phyloP scores from a whole-genome alignment of 2,113 vertebrate species.

The Neolamprologus hecqui region DNA sequence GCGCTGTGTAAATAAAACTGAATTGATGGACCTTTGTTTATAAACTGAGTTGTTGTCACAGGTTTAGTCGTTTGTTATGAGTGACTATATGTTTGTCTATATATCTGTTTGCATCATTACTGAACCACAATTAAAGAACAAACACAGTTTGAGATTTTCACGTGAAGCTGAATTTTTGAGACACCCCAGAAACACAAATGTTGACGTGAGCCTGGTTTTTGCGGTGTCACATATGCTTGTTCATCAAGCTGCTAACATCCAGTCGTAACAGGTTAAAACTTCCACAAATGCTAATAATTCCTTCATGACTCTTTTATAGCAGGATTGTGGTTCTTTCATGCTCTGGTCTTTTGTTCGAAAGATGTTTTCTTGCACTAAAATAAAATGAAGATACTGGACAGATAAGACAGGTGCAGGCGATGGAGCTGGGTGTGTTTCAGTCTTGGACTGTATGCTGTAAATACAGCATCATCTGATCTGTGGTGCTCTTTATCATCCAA shows the following conservation, averaged over 20 bases:
- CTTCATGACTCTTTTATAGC: background rate
- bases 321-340: background rate
- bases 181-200: background rate
- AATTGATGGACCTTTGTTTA: background rate
- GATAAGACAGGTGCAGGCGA: background rate
- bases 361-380: background rate
- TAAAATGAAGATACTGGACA: background rate
- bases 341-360: background rate
- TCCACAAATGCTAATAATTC: background rate
- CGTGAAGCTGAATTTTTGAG: background rate
- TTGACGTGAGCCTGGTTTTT: background rate
- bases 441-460: background rate
- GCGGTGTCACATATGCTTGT: background rate
- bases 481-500: background rate
- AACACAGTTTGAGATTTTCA: background rate
- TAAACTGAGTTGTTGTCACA: background rate
- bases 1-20: background rate
- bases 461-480: background rate
- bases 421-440: background rate
- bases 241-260: background rate
- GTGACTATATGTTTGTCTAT: background rate
- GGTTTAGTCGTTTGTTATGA: background rate
- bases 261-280: background rate
- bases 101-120: background rate
- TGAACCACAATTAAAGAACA: background rate